Percentiles rank a stretch among this genome's conserved stretches.
phyloP scores from a whole-genome alignment of 2,113 vertebrate species.

The Pomatostomus ruficeps region DNA sequence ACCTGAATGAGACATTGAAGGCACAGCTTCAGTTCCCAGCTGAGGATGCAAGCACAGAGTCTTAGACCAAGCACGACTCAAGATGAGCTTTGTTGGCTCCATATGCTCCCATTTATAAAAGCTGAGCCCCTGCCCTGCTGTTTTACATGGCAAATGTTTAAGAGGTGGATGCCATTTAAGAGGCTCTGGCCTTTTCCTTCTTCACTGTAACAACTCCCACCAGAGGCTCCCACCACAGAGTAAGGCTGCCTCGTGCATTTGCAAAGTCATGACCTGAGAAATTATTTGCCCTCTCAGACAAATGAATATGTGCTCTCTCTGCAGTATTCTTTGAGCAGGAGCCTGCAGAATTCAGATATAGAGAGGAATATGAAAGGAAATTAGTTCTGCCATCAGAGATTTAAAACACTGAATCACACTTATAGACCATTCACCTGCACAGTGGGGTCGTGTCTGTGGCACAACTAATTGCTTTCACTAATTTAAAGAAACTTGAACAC shows the following conservation, averaged over 20 bases:
- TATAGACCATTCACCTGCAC: not conserved
- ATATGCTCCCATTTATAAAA: not conserved
- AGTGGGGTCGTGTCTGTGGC: not conserved
- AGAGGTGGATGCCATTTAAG: not conserved
- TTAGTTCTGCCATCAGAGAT: not conserved
- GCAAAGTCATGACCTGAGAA: not conserved
- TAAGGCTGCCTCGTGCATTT: not conserved
- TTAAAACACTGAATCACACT: not conserved
- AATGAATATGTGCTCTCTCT: not conserved
- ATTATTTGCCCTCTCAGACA: not conserved
- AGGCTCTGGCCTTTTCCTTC: not conserved
- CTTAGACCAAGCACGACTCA: not conserved
- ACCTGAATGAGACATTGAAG: not conserved
- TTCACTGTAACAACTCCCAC: not conserved
- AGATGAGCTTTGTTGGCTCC: not conserved
- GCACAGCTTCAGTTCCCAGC: not conserved
- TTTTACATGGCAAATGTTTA: not conserved
- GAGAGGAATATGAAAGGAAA: not conserved
- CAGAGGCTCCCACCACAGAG: not conserved
- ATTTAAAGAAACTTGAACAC: not conserved
- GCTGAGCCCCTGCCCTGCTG: not conserved
- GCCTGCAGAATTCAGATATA: not conserved
- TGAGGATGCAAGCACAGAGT: not conserved
- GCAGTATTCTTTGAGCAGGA: not conserved
- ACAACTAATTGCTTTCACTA: not conserved